A percentile compares a stretch with the other conserved stretches of the same genome.
These are phyloP conservation scores for Diuraphis noxia DNA, from an alignment of 1,140 invertebrate genomes.

Conservation along the genomic window DNA sequence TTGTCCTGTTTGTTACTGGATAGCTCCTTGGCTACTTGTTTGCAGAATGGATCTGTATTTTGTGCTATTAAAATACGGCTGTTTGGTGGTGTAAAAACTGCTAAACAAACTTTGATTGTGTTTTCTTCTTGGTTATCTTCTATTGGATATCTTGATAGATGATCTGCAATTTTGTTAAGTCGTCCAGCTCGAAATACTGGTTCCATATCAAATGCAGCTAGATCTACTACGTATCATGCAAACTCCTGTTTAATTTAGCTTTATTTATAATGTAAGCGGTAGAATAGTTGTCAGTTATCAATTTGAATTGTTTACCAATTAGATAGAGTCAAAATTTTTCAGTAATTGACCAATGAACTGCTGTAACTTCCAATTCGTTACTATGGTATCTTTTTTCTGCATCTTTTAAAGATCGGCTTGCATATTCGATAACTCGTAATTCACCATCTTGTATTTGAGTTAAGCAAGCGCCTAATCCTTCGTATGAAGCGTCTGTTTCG, in stretches of 20 bases:
- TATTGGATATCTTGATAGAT: not conserved
- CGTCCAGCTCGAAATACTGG: not conserved
- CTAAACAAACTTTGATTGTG: too few species aligned
- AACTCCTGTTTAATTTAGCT: not conserved
- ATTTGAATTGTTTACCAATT: not conserved
- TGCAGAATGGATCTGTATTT: too few species aligned
- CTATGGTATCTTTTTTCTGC: not conserved
- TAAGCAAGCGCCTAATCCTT: not conserved
- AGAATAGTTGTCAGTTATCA: not conserved
- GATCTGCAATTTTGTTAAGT: not conserved
- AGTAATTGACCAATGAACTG: constrained; percentile 11
- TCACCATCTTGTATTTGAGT: too few species aligned
- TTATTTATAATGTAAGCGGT: not conserved
- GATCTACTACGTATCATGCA: not conserved
- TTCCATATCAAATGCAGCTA: not conserved
- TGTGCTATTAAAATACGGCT: too few species aligned
- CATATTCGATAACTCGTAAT: not conserved
- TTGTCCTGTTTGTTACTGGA: not conserved
- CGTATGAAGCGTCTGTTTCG: not conserved
- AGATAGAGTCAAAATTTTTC: not conserved
- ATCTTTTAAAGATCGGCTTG: not conserved
- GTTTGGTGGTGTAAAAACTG: not conserved
- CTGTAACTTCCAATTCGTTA: not conserved
- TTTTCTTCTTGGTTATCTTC: too few species aligned
- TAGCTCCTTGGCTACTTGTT: not conserved